These are phyloP conservation scores for Ivindomyrus marchei DNA, from an alignment of 2,113 vertebrate species.

Conservation along the genomic window DNA sequence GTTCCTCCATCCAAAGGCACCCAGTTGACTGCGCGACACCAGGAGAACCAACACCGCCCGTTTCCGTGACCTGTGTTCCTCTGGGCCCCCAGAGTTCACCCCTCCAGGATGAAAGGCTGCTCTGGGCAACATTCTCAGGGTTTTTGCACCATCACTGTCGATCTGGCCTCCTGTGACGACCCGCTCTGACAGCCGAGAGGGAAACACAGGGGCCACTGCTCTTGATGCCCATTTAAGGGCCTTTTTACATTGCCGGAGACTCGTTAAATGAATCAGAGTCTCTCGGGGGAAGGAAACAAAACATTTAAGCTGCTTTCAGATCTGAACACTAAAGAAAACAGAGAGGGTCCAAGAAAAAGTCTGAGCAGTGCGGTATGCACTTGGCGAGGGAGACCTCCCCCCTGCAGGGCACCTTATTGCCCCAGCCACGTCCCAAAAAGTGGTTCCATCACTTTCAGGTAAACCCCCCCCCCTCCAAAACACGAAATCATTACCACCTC, in stretches of 20 bases:
- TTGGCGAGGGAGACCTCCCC: not conserved
- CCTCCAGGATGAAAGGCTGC: slow-evolving; percentile 2
- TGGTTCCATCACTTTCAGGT: not conserved
- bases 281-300: slow-evolving; percentile 56
- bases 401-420: not conserved
- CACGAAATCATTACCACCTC: not conserved
- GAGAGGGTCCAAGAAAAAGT: slow-evolving; percentile 37
- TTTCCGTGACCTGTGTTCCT: not conserved
- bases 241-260: slow-evolving; percentile 42
- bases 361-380: slow-evolving; percentile 26
- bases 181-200: slow-evolving; percentile 29
- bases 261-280: slow-evolving; percentile 57
- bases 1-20: not conserved
- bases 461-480: not conserved
- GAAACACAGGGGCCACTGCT: slow-evolving; percentile 25
- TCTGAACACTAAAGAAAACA: slow-evolving; percentile 54
- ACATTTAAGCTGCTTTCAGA: slow-evolving; percentile 51
- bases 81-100: not conserved
- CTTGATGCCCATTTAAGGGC: slow-evolving; percentile 62
- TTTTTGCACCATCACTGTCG: not conserved
- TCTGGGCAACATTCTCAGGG: not conserved
- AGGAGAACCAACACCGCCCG: not conserved
- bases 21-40: not conserved
- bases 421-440: not conserved
- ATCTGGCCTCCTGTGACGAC: slow-evolving; percentile 34